Percentiles rank a stretch among this genome's conserved stretches.
phyloP scores from a whole-genome alignment of 1,140 invertebrate genomes.

The Polyergus mexicanus region DNA sequence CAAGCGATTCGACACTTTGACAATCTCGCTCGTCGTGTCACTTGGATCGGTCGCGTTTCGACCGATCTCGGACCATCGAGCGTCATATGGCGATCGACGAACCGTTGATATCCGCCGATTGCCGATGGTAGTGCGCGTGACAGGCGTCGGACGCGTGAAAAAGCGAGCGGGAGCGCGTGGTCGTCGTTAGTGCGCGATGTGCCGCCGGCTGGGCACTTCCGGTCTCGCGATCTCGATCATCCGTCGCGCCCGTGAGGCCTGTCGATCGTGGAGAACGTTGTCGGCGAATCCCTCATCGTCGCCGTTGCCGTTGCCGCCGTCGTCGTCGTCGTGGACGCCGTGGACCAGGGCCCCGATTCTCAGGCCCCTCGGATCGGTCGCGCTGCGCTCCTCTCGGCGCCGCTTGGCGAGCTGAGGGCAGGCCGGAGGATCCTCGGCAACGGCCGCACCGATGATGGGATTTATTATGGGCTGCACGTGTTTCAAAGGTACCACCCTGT shows the following conservation, averaged over 20 bases:
- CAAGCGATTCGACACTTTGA: slow-evolving; percentile 2
- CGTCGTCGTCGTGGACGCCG: slow-evolving; percentile 50
- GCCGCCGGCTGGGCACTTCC: slow-evolving; percentile 71
- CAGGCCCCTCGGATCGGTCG: slow-evolving; percentile 55
- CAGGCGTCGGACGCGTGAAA: slow-evolving; percentile 39
- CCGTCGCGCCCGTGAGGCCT: slow-evolving; percentile 25
- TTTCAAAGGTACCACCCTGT: slow-evolving; percentile 91
- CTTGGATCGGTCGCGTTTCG: neutral
- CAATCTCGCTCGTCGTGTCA: neutral
- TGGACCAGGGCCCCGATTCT: slow-evolving; percentile 48
- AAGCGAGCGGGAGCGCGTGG: slow-evolving; percentile 49
- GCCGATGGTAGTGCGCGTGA: slow-evolving; percentile 22
- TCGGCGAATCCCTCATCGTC: slow-evolving; percentile 43
- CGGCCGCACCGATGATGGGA: slow-evolving; percentile 73
- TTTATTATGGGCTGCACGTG: slow-evolving; percentile 96
- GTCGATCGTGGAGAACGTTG: slow-evolving; percentile 43
- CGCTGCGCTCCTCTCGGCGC: slow-evolving; percentile 39
- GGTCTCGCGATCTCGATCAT: slow-evolving; percentile 66
- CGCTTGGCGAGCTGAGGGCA: slow-evolving; percentile 56
- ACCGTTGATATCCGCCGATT: slow-evolving; percentile 57
- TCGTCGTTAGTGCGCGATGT: slow-evolving; percentile 77
- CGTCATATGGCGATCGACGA: slow-evolving; percentile 15
- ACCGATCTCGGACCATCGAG: slow-evolving; percentile 32
- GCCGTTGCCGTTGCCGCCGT: neutral
- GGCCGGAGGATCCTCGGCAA: slow-evolving; percentile 50